Percentiles rank a stretch among this genome's conserved stretches.
These are phyloP conservation scores for Emberiza fucata DNA, from an alignment of 2,113 vertebrate genomes.

Conservation along the genomic window DNA sequence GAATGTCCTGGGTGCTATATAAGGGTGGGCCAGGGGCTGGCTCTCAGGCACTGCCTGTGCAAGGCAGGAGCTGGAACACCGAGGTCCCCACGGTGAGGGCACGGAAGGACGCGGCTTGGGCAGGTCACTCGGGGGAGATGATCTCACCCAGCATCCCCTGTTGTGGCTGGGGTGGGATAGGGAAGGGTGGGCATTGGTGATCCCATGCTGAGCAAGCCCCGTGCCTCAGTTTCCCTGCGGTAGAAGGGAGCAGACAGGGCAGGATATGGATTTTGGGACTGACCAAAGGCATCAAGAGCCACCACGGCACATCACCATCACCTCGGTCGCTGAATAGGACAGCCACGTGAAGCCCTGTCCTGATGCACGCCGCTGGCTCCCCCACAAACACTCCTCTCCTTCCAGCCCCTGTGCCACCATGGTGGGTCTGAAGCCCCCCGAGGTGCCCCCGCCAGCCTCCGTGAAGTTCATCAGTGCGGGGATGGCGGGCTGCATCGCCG, in stretches of 20 bases:
- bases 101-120: rapidly evolving
- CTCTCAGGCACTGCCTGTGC: background rate
- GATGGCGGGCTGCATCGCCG: constrained; percentile 81
- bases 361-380: rapidly evolving
- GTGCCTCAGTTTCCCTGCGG: background rate
- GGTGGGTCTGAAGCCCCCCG: constrained; percentile 65
- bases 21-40: background rate
- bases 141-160: rapidly evolving
- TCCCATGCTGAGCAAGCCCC: background rate
- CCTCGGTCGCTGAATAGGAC: rapidly evolving
- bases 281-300: background rate
- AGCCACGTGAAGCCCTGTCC: background rate
- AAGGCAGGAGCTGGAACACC: background rate
- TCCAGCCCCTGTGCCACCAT: constrained; percentile 21
- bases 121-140: background rate
- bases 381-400: background rate
- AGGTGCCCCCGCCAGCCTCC: constrained; percentile 62
- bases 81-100: background rate
- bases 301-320: rapidly evolving
- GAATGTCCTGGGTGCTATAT: background rate
- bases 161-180: background rate
- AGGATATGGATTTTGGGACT: background rate
- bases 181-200: background rate
- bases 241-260: rapidly evolving
- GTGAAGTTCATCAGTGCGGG: constrained; percentile 81